Conservation (phyloP, 2,113 vertebrate species). For the Narcine bancroftii region DNA sequence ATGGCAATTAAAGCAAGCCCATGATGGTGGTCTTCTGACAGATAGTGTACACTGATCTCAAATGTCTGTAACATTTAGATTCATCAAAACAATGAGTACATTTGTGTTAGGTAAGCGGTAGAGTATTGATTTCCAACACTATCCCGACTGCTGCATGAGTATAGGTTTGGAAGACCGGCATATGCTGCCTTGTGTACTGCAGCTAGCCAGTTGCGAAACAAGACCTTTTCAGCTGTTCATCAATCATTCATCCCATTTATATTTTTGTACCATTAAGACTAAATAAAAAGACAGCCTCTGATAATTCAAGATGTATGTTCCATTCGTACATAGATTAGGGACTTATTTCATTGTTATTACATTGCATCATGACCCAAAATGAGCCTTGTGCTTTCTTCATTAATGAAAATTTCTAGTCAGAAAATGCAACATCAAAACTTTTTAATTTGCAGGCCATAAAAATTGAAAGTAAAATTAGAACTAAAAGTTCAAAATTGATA, state of each 20-base stretch:
- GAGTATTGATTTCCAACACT: no score
- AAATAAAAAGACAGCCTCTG: not conserved
- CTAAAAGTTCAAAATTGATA: not conserved
- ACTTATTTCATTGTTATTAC: not conserved
- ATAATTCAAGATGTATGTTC: not conserved
- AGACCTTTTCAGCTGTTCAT: no score
- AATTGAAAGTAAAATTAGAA: not conserved
- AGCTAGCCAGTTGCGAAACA: no score
- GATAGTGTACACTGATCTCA: no score
- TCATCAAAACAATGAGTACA: no score
- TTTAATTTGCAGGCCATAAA: not conserved
- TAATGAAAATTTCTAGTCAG: not conserved
- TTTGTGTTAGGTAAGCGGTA: no score
- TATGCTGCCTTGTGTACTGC: no score
- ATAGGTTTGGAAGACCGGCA: no score
- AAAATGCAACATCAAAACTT: not conserved
- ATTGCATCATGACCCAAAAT: not conserved
- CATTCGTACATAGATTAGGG: not conserved
- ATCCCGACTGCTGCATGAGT: no score
- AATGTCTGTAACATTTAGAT: no score
- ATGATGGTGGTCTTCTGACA: no score
- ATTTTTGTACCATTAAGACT: not conserved
- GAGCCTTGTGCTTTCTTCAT: not conserved
- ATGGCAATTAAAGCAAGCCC: no score
- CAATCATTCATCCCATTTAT: not conserved